Conservation (phyloP, 2,113 vertebrate species). For the Spheniscus mendiculus region DNA sequence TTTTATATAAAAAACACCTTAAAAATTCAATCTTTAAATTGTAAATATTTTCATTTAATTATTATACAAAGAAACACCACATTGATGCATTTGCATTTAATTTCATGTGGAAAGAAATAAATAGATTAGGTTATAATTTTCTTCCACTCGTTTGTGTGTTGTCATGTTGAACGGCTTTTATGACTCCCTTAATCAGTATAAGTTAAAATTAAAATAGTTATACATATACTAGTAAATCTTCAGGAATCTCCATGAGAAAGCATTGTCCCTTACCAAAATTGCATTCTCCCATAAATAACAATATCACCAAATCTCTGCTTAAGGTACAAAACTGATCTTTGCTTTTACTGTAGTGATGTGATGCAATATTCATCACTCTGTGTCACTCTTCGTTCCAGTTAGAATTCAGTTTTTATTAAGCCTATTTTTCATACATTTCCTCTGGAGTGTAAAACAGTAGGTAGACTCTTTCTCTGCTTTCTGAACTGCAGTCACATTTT, state of each 20-base stretch:
- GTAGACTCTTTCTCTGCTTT: not conserved
- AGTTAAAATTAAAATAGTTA: not conserved
- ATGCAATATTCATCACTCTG: not conserved
- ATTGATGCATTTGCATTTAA: not conserved
- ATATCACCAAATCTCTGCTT: not conserved
- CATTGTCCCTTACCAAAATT: not conserved
- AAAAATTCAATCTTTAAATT: not conserved
- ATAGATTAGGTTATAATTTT: not conserved
- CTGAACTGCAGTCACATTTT: not conserved
- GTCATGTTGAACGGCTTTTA: not conserved
- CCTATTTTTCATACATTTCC: not conserved
- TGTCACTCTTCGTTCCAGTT: not conserved
- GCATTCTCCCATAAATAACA: not conserved
- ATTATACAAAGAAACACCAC: not conserved
- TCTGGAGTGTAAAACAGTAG: not conserved
- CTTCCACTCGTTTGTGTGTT: not conserved
- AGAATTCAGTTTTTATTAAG: not conserved
- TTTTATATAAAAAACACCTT: not conserved
- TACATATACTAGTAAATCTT: not conserved
- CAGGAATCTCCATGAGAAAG: not conserved
- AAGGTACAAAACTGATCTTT: not conserved
- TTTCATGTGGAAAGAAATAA: not conserved
- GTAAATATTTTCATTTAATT: not conserved
- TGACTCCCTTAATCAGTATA: not conserved
- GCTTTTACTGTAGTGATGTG: not conserved